Evolutionary conservation across 2,797 vertebrate species (phyloP).

Genomic region (Falco novaeseelandiae): DNA sequence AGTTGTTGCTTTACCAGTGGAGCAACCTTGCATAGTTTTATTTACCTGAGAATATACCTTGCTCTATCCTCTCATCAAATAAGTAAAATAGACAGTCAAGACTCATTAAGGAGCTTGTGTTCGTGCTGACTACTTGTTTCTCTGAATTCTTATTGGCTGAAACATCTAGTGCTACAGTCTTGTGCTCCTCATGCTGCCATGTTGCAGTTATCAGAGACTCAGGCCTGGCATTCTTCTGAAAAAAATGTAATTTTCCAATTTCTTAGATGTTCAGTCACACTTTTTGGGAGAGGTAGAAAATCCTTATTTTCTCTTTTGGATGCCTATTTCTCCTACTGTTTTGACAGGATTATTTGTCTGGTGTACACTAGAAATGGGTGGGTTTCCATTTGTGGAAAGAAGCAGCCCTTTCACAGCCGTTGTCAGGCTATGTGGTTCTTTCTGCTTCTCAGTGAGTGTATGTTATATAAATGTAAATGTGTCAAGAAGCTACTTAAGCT

Average conservation of each 20-base stretch:
- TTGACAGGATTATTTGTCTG: not conserved
- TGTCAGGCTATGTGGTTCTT: not conserved
- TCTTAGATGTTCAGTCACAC: not conserved
- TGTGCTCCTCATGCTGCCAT: rapidly evolving
- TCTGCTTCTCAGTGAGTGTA: rapidly evolving
- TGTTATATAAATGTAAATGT: not conserved
- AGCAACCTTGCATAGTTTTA: not conserved
- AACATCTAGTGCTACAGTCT: not conserved
- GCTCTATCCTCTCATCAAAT: not conserved
- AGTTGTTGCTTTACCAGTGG: not conserved
- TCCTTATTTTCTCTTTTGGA: not conserved
- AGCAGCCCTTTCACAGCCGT: not conserved
- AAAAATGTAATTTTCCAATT: rapidly evolving
- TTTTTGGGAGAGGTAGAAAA: not conserved
- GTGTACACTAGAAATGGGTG: not conserved
- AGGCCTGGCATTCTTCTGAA: not conserved
- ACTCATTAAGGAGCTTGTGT: not conserved
- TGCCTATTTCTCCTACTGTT: not conserved
- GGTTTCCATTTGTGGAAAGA: not conserved
- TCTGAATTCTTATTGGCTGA: not conserved
- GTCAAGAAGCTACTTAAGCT: not conserved
- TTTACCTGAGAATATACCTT: not conserved
- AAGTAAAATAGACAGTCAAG: not conserved
- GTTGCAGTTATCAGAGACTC: not conserved
- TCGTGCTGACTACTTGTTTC: not conserved